Evolutionary conservation across 2,113 vertebrate genomes (phyloP), one percentile per base, ranked within the genome.

Genomic region (Tupaia tana): DNA sequence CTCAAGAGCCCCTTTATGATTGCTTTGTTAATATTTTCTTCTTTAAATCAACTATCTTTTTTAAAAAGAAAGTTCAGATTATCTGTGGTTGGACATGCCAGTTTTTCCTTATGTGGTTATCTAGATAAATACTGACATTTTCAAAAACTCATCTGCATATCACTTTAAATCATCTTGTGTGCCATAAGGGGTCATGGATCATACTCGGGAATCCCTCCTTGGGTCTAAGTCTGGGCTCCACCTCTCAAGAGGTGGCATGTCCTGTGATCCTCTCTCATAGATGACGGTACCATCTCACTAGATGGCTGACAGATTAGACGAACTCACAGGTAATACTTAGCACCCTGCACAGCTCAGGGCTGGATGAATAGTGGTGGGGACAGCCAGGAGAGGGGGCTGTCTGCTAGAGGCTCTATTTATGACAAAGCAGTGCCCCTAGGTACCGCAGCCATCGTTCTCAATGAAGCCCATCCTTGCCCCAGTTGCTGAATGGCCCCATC

Each of bases 341-440:
- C 71, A 63, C 18, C 31, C 61, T 1, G 56, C 1, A 12, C 10
- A 15, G 0, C 73, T 25, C 9, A 14, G 63, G 7, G 73, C 34
- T 13, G 8, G 25, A 15, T 19, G 78, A n/a, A 16, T 0, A 6
- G 67, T 43, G 52, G 20, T 2, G 11, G 43, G 31, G 22, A 86
- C 52, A 4, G 24, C 52, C 0, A 3, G 29, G 29, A 34, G 19
- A 34, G 27, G 20, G 11, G 20, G 25, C 22, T 52, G 3, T 6
- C 73, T 31, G 31, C 58, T 0, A 25, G 3, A 0, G 3, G 20
- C 16, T 78, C 6, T 4, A 9, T 27, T 54, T 56, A 16, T 0
- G 59, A 81, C 16, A n/a, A 61, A 31, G 22, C 58, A 9, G 8
- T 1, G 1, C 0, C 3, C 24, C 67, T 63, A 0, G 1, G 29